Percentiles rank a stretch among this genome's conserved stretches.
Conservation (phyloP, 2,113 vertebrate species). For the Orycteropus afer region DNA sequence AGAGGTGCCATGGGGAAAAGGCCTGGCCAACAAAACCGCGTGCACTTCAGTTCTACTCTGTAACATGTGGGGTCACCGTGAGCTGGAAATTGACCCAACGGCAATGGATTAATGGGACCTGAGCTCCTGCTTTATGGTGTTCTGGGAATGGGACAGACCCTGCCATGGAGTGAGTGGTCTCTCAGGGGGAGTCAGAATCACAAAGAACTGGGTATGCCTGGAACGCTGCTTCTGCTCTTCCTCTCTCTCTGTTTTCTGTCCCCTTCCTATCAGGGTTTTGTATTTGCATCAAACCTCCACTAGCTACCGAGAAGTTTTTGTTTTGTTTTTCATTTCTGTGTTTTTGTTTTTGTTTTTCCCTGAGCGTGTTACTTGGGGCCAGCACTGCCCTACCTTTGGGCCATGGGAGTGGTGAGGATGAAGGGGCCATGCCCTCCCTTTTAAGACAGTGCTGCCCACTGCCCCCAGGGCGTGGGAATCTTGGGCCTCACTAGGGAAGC, state of each 20-base stretch:
- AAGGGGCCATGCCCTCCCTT: neutral
- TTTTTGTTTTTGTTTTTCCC: neutral
- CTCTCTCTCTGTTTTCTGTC: neutral
- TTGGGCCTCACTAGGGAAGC: conserved; percentile 78
- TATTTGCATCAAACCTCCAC: neutral
- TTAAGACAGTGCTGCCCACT: conserved; percentile 21
- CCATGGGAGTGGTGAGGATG: conserved; percentile 10
- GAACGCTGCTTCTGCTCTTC: neutral
- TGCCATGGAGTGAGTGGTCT: neutral
- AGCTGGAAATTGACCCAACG: neutral
- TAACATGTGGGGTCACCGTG: neutral
- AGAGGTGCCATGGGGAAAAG: too few relatives aligned
- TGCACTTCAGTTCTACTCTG: neutral
- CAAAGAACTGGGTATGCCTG: neutral
- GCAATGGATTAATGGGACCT: neutral
- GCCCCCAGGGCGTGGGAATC: conserved; percentile 70
- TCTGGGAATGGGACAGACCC: neutral
- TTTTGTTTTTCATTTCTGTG: neutral
- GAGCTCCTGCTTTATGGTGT: neutral
- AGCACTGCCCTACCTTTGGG: conserved; percentile 52
- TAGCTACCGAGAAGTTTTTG: conserved; percentile 18
- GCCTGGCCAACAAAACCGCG: neutral
- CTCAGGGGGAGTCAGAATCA: too few relatives aligned
- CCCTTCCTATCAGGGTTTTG: conserved; percentile 17
- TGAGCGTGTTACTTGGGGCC: conserved; percentile 68